Percentiles rank a stretch among this genome's conserved stretches.
Evolutionary conservation across 1,140 invertebrate genomes (phyloP).

Genomic region (Drosophila malerkotliana): DNA sequence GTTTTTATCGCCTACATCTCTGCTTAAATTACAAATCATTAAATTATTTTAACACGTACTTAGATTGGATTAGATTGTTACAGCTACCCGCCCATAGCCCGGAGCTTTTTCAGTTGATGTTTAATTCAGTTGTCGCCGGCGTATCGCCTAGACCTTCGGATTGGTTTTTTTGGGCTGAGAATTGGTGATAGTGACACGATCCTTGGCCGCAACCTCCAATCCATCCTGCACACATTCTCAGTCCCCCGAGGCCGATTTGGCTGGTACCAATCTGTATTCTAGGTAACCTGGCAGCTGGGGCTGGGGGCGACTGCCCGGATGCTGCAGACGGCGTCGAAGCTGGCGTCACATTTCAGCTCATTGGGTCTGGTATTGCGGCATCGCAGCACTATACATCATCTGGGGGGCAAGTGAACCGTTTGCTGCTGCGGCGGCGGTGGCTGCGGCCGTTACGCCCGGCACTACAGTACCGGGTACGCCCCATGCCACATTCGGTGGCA

Average conservation of each 20-base stretch:
- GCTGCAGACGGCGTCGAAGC: slow-evolving; percentile 77
- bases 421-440: slow-evolving; percentile 85
- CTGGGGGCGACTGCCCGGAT: slow-evolving; percentile 62
- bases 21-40: slow-evolving; percentile 77
- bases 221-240: slow-evolving; percentile 4
- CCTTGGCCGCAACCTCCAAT: slow-evolving; percentile 26
- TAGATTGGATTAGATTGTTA: slow-evolving; percentile 83
- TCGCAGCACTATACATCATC: slow-evolving; percentile 90
- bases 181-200: slow-evolving; percentile 5
- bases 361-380: slow-evolving; percentile 92
- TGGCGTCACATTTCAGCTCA: slow-evolving; percentile 84
- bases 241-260: slow-evolving; percentile 24
- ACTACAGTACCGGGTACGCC: slow-evolving; percentile 85
- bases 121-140: slow-evolving; percentile 49
- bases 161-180: neutral
- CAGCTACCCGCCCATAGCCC: slow-evolving; percentile 78
- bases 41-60: slow-evolving; percentile 82
- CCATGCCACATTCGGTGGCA: slow-evolving; percentile 85
- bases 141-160: slow-evolving; percentile 58
- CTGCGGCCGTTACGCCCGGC: slow-evolving; percentile 85
- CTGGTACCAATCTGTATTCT: slow-evolving; percentile 39
- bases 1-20: slow-evolving; percentile 68
- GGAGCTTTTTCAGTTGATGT: slow-evolving; percentile 58
- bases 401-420: slow-evolving; percentile 86
- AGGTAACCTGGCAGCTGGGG: slow-evolving; percentile 45